Conservation (phyloP, 2,113 vertebrate species). For the Chinchilla lanigera region DNA sequence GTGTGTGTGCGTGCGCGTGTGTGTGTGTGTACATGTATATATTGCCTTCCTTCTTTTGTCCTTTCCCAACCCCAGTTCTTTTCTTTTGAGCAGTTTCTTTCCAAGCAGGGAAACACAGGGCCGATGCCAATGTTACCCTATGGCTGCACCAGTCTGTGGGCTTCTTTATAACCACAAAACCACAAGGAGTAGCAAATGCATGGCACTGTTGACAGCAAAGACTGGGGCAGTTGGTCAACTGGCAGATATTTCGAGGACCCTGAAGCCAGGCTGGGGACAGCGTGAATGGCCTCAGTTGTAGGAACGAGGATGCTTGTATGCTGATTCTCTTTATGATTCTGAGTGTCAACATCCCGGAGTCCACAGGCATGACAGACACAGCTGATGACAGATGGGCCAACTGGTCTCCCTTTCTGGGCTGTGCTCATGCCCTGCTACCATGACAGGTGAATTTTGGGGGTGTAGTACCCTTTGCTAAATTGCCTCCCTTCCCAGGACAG, state of each 20-base stretch:
- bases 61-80: no score
- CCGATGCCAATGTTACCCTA: accelerated
- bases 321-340: slow-evolving; percentile 16
- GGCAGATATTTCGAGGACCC: neutral
- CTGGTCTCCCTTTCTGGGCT: neutral
- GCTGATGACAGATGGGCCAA: neutral
- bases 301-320: neutral
- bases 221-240: neutral
- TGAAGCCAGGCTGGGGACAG: neutral
- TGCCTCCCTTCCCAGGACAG: neutral
- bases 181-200: neutral
- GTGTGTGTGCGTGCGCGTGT: no score
- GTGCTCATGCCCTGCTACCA: neutral
- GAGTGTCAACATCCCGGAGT: neutral
- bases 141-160: neutral
- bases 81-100: no score
- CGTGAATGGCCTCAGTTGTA: neutral
- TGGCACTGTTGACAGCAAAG: neutral
- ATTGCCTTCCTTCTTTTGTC: no score
- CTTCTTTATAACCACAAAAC: neutral
- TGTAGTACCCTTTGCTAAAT: neutral
- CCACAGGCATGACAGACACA: neutral
- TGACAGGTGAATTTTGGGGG: neutral
- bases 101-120: neutral
- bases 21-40: no score